Base-by-base conservation (phyloP, 2,797 vertebrate species). In the Phalanger gymnotis region DNA sequence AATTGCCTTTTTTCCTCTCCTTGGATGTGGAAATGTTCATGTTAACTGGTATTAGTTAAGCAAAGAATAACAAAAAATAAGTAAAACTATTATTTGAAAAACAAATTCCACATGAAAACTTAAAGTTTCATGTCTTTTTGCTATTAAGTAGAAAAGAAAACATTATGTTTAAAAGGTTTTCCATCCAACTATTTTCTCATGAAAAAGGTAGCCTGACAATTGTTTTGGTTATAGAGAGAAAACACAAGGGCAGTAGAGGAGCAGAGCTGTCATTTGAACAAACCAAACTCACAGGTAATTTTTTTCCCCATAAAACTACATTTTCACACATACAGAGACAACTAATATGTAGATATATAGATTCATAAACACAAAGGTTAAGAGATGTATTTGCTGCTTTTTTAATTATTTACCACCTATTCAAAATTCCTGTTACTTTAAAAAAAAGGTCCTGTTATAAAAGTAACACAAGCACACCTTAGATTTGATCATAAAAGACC, bases 351-450 rank as follows among this genome's bases (percentile, higher is more conserved):
- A 87, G 10, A 47, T 81, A 40, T 47, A 81, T 53, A 90, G 34
- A 54, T 90, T 53, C 19, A 53, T 34, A 54, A 87, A 10, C 34
- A 53, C 53, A 90, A 90, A 19, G 53, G 7, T 66, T 56, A 40
- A 0, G 91, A 94, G 91, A 93, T 51, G 0, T 53, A 93, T 95
- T 91, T 94, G 5, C 51, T 93, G 30, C n/a, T 95, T 52, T 93
- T 90, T 47, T 54, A n/a, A n/a, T 90, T 54, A 19, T 90, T 54
- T 22, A 5, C 31, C 93, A 58, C 40, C 31, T 54, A 92, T 40
- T n/a, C 40, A 52, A 93, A 98, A 95, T 10, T 22, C 92, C 31
- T 51, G 57, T 54, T 95, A 90, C 51, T 91, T 95, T 94, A 93
- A 93, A 92, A 34, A 25, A 73, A 66, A 81, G 7, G 40, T 27